A percentile compares a stretch with the other conserved stretches of the same genome.
Evolutionary conservation across 2,888 invertebrate genomes (phyloP).

Genomic region (Latheticus oryzae): DNA sequence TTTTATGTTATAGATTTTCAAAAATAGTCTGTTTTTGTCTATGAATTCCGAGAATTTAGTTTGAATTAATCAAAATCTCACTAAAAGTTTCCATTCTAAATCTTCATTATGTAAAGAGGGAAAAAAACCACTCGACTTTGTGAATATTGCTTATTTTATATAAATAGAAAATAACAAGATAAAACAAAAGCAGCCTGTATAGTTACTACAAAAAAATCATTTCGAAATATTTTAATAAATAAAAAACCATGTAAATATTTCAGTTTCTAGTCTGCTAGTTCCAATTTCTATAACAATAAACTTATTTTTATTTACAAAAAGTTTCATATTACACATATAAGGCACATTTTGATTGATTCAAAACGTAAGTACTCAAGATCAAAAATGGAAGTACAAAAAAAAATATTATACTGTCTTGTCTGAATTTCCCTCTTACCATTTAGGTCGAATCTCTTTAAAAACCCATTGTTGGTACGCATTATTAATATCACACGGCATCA

Average conservation of each 20-base stretch:
- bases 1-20: no score
- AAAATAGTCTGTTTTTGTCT: no score
- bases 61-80: no score
- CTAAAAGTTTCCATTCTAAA: no score
- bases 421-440: conserved; percentile 66
- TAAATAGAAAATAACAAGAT: conserved; percentile 4
- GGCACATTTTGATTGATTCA: conserved; percentile 32
- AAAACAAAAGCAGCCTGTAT: background rate
- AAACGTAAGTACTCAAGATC: conserved; percentile 23
- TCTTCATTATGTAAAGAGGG: no score
- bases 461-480: conserved; percentile 92
- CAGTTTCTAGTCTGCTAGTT: conserved; percentile 22
- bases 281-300: conserved; percentile 33
- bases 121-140: no score
- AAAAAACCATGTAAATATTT: conserved; percentile 5
- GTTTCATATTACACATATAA: conserved; percentile 15
- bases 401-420: background rate
- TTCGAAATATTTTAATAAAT: conserved; percentile 7
- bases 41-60: no score
- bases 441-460: conserved; percentile 80
- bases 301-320: conserved; percentile 28
- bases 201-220: background rate
- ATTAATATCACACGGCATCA: conserved; percentile 86
- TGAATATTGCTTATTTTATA: conserved; percentile 1
- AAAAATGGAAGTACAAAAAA: conserved; percentile 9